Evolutionary conservation across 2,797 vertebrate species (phyloP), one percentile per base, ranked within the genome.

Genomic region (Sebastes elongatus): DNA sequence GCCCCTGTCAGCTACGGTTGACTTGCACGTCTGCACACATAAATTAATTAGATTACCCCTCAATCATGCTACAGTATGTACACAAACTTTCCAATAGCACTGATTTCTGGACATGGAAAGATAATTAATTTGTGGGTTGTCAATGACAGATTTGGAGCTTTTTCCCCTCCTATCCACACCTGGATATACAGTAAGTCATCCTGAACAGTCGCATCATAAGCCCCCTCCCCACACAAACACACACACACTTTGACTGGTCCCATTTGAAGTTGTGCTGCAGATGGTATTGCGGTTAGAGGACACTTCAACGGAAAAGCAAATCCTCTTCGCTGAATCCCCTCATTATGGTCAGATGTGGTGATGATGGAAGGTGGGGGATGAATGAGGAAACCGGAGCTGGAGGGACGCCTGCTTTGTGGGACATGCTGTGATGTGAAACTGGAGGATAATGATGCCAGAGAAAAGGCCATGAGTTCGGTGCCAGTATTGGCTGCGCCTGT

Each of bases 281-380:
- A 67, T 62, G 64, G 65, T 56, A 6, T 68, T 72, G 59, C 5
- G 38, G 71, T 74, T 46, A 27, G 33, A 38, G 23, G 67, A 81
- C 66, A 72, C 65, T 82, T 90, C 67, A 42, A 65, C 28, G 28
- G 81, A 79, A 79, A 76, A 52, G 38, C 14, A 8, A 67, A 56
- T 13, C 66, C 9, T 78, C 52, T 70, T 76, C 49, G 5, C 52
- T 74, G 75, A 88, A 81, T 46, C 60, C 53, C 65, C 57, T 90
- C 84, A 86, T 91, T 89, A 81, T 81, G 80, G 76, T 83, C 68
- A 68, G 76, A 68, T 55, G 71, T 78, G 81, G 77, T 9, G 76
- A 72, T 63, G 77, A 84, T 67, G 78, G 86, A 83, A 62, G 66
- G 65, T 64, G 78, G 61, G 56, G 74, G 32, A 81, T 7, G 56